Base-by-base conservation (phyloP, 2,888 invertebrate genomes). In the Chydorus sphaericus region DNA sequence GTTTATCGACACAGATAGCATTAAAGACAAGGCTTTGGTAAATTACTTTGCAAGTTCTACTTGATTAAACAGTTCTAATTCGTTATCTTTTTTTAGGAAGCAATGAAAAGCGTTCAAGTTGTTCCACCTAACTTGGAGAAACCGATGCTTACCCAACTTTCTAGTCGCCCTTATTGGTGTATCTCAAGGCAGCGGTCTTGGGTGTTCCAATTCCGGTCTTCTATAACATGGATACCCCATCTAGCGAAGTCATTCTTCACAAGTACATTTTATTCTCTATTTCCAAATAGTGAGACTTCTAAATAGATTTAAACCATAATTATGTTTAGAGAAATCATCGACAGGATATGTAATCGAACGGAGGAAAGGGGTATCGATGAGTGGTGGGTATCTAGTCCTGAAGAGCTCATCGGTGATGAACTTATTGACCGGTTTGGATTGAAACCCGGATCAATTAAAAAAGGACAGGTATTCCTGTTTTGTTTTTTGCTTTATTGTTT, bases 151-250 rank as follows among this genome's bases (percentile, higher is more conserved):
- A 72, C 77, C 1, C 83, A 84, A 69, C 66, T 94, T 14, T 74
- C 79, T 62, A 79, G 78, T 59, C 75, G 97, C 1, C 90, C 94
- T 0, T 93, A 89, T 68, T 99, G 98, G 98, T 99, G 98, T 66
- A 96, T 99, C 63, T 97, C 97, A 0, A 72, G 98, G 16, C 98
- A 99, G 71, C 73, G 98, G 61, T 81, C 79, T 1, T 99, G 98
- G 98, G n/a, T n/a, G 88, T 91, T n/a, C 97, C 98, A 0, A 90
- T 99, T 66, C 98, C 98, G 0, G 92, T 87, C 1, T 75, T 97
- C 57, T 92, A 88, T 66, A 68, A 74, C 30, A 74, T 72, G 60
- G 64, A 66, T 49, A 55, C 57, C 14, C 44, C 44, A 14, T 73
- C 72, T 0, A 74, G 73, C 4, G 67, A 76, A 54, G 73, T 77